Base-by-base conservation (phyloP, 2,113 vertebrate species). In the Atlantisia rogersi region DNA sequence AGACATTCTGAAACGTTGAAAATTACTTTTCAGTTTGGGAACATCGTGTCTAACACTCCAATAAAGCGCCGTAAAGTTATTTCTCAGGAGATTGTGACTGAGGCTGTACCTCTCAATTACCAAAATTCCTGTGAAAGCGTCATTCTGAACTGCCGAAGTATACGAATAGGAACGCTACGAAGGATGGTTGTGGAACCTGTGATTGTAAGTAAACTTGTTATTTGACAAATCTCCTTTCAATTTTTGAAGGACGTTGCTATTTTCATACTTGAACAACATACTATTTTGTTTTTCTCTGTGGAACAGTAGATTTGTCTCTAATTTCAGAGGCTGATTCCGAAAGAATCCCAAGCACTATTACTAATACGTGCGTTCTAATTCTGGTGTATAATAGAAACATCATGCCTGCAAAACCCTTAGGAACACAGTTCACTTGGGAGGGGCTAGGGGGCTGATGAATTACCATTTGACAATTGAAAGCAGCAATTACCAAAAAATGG, bases 81-180 rank as follows among this genome's bases (percentile, higher is more conserved):
- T 81, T 81, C 96, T 92, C 97, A 97, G 95, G 98, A 98, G 92
- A 77, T 94, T 58, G 69, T 78, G 75, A 74, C 94, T 1, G 97
- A 98, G 65, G 15, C 96, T 50, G 39, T 86, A 29, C 80, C 97
- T 74, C 78, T 95, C 26, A 97, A 69, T 82, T 97, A 96, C 14
- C 95, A 84, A 78, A 97, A 76, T 74, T 86, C 97, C 37, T 98
- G 92, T 96, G 98, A 98, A 94, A 99, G 99, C 79, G 98, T 99
- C 95, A 99, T 99, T 62, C 97, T 99, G 96, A 98, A 98, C 89
- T 99, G 99, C 94, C 98, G 99, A 31, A 99, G 99, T 80, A 98
- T 99, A 55, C 96, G 99, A 37, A 98, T 99, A 60, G 99, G 99
- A 89, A 99, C 99, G 1, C 96, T 99, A 8, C 98, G 99, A 82